These are phyloP conservation scores for Hyla sarda DNA, from an alignment of 2,113 vertebrate genomes.

Conservation along the genomic window DNA sequence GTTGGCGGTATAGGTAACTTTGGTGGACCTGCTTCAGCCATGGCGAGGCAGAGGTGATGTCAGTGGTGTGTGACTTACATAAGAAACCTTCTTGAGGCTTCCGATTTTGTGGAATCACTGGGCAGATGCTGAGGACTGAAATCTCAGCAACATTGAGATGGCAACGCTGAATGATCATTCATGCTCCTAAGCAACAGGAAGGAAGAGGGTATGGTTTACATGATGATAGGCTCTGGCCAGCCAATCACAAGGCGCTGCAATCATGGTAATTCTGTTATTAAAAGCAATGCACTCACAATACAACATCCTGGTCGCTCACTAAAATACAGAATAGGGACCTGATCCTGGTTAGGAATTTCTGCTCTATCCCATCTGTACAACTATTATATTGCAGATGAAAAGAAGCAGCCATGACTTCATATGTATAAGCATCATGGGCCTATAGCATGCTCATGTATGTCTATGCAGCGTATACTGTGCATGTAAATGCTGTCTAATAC, in stretches of 20 bases:
- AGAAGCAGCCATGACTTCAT: background rate
- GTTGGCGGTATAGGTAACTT: conserved; percentile 4
- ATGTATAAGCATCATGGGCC: background rate
- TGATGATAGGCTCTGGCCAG: conserved; percentile 51
- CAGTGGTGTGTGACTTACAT: conserved; percentile 74
- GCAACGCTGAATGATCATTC: conserved; percentile 58
- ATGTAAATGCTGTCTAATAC: conserved; percentile 9
- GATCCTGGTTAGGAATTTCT: background rate
- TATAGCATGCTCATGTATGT: background rate
- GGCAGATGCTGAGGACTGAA: conserved; percentile 57
- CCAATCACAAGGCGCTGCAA: conserved; percentile 55
- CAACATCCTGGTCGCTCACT: conserved; percentile 38
- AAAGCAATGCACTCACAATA: conserved; percentile 48
- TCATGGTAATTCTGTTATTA: conserved; percentile 56
- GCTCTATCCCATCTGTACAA: background rate
- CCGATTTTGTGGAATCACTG: conserved; percentile 65
- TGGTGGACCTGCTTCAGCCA: conserved; percentile 39
- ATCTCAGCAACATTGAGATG: conserved; percentile 54
- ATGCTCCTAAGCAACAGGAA: conserved; percentile 61
- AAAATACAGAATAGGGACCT: conserved; percentile 18
- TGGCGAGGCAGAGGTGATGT: conserved; percentile 70
- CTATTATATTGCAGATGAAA: background rate
- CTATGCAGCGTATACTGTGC: conserved; percentile 1
- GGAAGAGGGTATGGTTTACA: conserved; percentile 58
- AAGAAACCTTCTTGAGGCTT: conserved; percentile 68